Evolutionary conservation across 2,113 vertebrate genomes (phyloP), one percentile per base, ranked within the genome.

Genomic region (Cyanoliseus patagonus): DNA sequence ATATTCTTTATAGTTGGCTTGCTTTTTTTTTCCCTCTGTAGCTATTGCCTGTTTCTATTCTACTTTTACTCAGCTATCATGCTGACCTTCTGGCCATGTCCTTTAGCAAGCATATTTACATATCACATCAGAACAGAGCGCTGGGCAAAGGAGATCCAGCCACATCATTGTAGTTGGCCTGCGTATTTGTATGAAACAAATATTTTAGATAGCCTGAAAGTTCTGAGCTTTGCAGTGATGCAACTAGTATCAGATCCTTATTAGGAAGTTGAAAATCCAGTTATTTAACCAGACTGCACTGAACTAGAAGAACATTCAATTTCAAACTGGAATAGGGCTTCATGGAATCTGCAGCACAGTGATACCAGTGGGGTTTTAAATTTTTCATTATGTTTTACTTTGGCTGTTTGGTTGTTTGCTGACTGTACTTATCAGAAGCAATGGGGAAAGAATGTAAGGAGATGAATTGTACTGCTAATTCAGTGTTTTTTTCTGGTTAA

Each of bases 401-500:
- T 53, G 77, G 23, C 80, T 92, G 11, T 88, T 68, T 84, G 63
- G 39, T 72, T 93, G 61, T 90, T 94, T 90, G 39, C 80, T 93
- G 86, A 62, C 13, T 84, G 33, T 49, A 31, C 55, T 74, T 90
- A 88, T 63, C 63, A 77, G 85, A 92, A 80, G 67, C 37, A 67
- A 63, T 23, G 52, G 90, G 42, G 37, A 83, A 93, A 96, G 30
- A 90, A 15, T 3, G 0, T 39, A 88, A 96, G 55, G 18, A 57
- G 1, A 44, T 82, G 77, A 95, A 92, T 57, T 90, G 86, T 94
- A 67, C 78, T 62, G 82, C 84, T 90, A 95, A 92, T 84, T 93
- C 80, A 92, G 7, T 77, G 42, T 88, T 94, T 94, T 80, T 93
- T 96, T 94, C 47, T 6, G 28, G 75, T 94, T 89, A 92, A 79